Evolutionary conservation across 1,140 invertebrate species (phyloP), one percentile per base, ranked within the genome.

Genomic region (Drosophila miranda): DNA sequence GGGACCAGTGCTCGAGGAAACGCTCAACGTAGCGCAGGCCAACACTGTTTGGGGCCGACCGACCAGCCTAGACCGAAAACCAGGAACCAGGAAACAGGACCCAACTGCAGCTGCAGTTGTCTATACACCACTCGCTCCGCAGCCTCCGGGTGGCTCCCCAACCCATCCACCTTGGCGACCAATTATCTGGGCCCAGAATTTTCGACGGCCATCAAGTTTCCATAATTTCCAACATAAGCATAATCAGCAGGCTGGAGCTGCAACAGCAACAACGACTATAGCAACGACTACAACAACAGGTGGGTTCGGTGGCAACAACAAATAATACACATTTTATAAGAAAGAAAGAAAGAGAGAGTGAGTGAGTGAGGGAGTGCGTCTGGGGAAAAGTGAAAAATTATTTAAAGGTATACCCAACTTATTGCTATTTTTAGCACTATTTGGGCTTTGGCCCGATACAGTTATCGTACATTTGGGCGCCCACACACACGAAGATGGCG

Each of bases 391-490:
- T 69, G 46, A 56, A 53, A 69, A 56, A 77, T 51, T 44, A 44
- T 43, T 52, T n/a, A 59, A 59, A 42, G 57, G 49, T 50, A 56
- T 59, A 60, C 21, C n/a, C 34, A 34, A 34, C 11, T 11, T 34
- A 11, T 34, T 21, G 48, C 46, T 84, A 86, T 84, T 76, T 80
- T 66, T 80, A 75, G 57, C 53, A 45, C 9, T 3, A 11, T 66
- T 56, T 62, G 68, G 16, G 46, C 72, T 68, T 3, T 48, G 50
- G 43, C 50, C n/a, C 16, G 16, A 34, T 28, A 55, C 48, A 62
- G 79, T 80, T 84, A 34, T 50, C 16, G 50, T 28, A 59, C 48
- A 62, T 86, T 80, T 84, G 86, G 80, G 80, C 80, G 80, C 80
- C 81, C 81, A 80, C 73, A 52, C 76, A 46, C 59, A 26, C 23